Base-by-base conservation (phyloP, 2,113 vertebrate genomes). In the Apistogramma diplotaenia region DNA sequence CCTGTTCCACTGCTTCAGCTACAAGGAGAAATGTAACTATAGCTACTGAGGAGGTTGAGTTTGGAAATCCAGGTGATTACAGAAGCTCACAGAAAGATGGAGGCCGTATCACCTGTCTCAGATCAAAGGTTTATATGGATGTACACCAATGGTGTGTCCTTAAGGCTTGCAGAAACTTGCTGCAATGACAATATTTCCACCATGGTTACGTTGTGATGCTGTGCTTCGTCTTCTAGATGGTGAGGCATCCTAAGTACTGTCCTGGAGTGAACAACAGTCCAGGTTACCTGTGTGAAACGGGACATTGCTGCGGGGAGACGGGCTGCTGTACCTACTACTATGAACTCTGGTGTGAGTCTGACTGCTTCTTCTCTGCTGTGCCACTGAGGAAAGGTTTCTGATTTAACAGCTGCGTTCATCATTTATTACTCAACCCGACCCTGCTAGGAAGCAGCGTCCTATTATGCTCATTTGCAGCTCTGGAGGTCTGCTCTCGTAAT, bases 241-340 rank as follows among this genome's bases (percentile, higher is more conserved):
- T 94, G 92, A 94, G 92, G 82, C 91, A 93, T 74, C 92, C 94
- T 10, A 94, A 96, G 89, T 96, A 95, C 91, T 99, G 98, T 89
- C 96, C 97, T 3, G 97, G 97, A 62, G 94, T 96, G 40, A 95
- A 95, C 92, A 97, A 95, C 91, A 96, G 95, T 83, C 96, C 96
- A 74, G 97, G 96, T 56, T 99, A 98, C 91, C 96, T 97, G 85
- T 98, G 98, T 93, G 97, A 98, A 88, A 98, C 96, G 0, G 98
- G 98, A 8, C 97, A 99, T 95, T 99, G 98, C 96, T 99, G 98
- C 8, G 97, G 97, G 79, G 98, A 98, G 94, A 97, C 95, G 1
- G 97, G 97, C 92, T 99, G 98, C 96, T 99, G 97, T 81, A 98
- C 97, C 58, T 98, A 98, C 95, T 99, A 98, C 94, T 99, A 98